phyloP scores from a whole-genome alignment of 1,140 invertebrate genomes.

The Colletes gigas region DNA sequence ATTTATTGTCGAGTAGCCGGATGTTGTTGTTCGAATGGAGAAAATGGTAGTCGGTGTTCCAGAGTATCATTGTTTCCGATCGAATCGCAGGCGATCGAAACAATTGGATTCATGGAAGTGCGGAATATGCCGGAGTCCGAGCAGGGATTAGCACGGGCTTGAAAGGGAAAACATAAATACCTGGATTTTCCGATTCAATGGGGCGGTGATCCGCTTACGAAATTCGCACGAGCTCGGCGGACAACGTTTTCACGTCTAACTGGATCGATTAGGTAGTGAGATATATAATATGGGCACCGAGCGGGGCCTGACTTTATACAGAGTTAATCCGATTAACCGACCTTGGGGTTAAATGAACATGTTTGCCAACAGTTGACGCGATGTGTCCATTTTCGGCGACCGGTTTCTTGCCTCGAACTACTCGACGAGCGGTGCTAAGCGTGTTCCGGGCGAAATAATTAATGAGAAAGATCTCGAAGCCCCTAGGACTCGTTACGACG shows the following conservation, averaged over 20 bases:
- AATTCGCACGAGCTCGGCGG: neutral
- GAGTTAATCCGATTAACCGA: slow-evolving; percentile 18
- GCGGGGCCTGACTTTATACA: neutral
- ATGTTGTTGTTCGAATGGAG: neutral
- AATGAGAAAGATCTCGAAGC: neutral
- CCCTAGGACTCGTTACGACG: no score
- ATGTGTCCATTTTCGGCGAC: neutral
- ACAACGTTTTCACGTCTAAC: slow-evolving; percentile 8
- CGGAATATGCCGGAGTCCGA: neutral
- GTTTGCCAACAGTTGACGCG: neutral
- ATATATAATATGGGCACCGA: neutral
- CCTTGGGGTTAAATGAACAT: neutral
- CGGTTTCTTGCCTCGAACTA: neutral
- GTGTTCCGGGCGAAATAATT: neutral
- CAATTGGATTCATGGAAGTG: slow-evolving; percentile 13
- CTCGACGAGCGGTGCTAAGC: neutral
- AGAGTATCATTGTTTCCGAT: neutral
- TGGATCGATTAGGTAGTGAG: neutral
- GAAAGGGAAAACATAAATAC: slow-evolving; percentile 14
- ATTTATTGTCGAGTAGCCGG: slow-evolving; percentile 29
- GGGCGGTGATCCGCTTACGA: slow-evolving; percentile 5
- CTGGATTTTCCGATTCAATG: slow-evolving; percentile 32
- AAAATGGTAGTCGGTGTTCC: neutral
- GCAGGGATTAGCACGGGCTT: neutral
- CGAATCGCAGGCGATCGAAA: neutral